A percentile compares a stretch with the other conserved stretches of the same genome.
These are phyloP conservation scores for Amaurobius ferox DNA, from an alignment of 2,888 invertebrate genomes.

Conservation along the genomic window DNA sequence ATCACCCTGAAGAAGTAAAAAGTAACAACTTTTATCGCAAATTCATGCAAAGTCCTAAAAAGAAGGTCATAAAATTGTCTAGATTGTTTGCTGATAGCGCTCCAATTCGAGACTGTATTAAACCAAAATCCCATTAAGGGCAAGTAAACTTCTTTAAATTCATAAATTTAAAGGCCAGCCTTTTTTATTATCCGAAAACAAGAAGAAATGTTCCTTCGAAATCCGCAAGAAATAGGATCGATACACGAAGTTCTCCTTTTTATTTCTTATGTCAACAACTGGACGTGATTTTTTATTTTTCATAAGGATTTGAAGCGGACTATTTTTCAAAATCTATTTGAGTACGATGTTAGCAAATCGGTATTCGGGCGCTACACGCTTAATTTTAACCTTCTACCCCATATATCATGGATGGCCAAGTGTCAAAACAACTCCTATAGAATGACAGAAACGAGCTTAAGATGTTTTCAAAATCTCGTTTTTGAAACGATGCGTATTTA, in stretches of 20 bases:
- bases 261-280: slow-evolving; percentile 19
- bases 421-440: neutral
- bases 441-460: neutral
- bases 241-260: no score
- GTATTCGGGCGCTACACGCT: slow-evolving; percentile 1
- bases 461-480: no score
- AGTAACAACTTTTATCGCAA: no score
- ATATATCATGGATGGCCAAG: neutral
- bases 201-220: neutral
- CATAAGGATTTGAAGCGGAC: neutral
- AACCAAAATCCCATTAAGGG: neutral
- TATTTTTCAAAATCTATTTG: neutral
- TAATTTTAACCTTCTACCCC: slow-evolving; percentile 1
- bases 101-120: no score
- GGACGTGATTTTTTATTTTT: slow-evolving; percentile 24
- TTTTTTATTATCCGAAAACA: neutral
- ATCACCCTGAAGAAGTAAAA: no score
- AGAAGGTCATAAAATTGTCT: no score
- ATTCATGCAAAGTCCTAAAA: no score
- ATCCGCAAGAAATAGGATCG: neutral
- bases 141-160: no score
- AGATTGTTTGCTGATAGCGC: no score
- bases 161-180: no score
- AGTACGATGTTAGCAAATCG: slow-evolving; percentile 18
- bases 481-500: no score